Evolutionary conservation across 2,888 invertebrate species (phyloP).

Genomic region (Temnothorax rugatulus): DNA sequence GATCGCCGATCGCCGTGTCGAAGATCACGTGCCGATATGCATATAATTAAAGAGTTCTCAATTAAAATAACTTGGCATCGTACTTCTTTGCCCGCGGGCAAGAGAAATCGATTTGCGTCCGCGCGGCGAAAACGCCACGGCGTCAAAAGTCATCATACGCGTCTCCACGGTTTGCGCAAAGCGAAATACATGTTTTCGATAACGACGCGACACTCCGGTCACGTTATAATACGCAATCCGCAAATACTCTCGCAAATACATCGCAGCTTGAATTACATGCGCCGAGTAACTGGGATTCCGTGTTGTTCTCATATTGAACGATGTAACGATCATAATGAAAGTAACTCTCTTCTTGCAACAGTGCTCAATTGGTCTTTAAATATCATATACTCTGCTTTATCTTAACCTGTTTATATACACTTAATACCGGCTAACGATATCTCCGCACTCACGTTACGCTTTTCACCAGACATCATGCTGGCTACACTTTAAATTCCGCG

Average conservation of each 20-base stretch:
- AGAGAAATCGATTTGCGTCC: constrained; percentile 24
- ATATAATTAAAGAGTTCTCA: constrained; percentile 21
- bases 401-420: not conserved
- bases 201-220: not conserved
- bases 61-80: constrained; percentile 27
- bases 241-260: not conserved
- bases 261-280: not conserved
- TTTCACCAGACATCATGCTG: not conserved
- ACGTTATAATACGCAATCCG: constrained; percentile 6
- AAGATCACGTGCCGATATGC: constrained; percentile 39
- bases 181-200: not conserved
- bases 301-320: not conserved
- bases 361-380: not conserved
- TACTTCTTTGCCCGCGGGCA: not conserved
- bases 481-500: constrained; percentile 8
- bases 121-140: not conserved
- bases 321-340: constrained; percentile 7
- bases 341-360: constrained; percentile 1
- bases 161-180: not conserved
- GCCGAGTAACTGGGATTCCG: not conserved
- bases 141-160: not conserved
- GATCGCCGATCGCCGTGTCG: constrained; percentile 7
- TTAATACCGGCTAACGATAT: constrained; percentile 19
- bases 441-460: not conserved
- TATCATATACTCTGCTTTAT: not conserved